Conservation (phyloP, 2,113 vertebrate genomes). For the Laterallus jamaicensis region DNA sequence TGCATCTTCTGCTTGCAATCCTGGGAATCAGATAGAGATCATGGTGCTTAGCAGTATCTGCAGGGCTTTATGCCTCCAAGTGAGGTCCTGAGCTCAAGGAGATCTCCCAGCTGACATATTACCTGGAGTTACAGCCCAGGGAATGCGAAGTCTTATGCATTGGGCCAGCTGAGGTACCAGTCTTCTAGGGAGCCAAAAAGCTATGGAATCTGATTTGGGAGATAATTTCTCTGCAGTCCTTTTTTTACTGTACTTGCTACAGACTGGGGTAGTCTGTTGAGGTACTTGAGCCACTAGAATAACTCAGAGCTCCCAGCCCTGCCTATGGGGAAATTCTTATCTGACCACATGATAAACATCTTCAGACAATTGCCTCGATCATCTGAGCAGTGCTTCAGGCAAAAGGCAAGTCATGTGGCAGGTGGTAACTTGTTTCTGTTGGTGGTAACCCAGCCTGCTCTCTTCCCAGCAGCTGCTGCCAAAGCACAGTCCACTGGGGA, state of each 20-base stretch:
- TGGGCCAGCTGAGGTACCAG: not conserved
- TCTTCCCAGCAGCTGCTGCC: not conserved
- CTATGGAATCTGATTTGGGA: not conserved
- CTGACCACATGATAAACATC: not conserved
- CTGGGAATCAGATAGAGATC: not conserved
- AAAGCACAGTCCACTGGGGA: not conserved
- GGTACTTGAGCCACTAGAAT: not conserved
- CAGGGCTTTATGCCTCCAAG: not conserved
- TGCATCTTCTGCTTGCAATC: not conserved
- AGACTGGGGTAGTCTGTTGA: not conserved
- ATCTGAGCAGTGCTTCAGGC: not conserved
- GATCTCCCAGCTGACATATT: not conserved
- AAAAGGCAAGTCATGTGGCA: not conserved
- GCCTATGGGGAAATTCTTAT: not conserved
- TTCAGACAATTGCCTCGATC: not conserved
- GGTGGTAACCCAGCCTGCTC: not conserved
- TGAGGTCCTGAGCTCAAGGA: not conserved
- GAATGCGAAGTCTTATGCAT: not conserved
- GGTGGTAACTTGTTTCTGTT: not conserved
- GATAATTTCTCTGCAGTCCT: not conserved
- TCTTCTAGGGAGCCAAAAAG: not conserved
- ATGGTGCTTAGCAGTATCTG: not conserved
- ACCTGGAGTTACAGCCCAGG: not conserved
- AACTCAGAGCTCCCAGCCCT: not conserved
- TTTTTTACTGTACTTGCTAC: not conserved